Percentiles rank a stretch among this genome's conserved stretches.
phyloP scores from a whole-genome alignment of 2,797 vertebrate genomes.

The Corythornis leucogaster region DNA sequence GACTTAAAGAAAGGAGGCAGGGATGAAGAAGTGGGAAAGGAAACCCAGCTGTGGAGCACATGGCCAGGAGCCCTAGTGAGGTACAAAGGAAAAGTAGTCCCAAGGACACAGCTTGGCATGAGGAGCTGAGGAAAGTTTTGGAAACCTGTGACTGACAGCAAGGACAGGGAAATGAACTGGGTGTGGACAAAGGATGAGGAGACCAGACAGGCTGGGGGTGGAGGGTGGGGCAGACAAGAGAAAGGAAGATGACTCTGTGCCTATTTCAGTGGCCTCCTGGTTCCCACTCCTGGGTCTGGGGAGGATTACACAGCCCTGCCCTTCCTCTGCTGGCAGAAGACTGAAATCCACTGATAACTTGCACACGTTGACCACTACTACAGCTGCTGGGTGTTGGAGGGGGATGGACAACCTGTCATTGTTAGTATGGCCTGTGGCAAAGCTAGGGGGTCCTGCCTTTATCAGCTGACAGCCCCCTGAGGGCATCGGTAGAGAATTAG shows the following conservation, averaged over 20 bases:
- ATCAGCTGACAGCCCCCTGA: background rate
- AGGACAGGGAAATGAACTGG: slow-evolving; percentile 45
- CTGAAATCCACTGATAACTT: background rate
- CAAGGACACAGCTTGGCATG: slow-evolving; percentile 11
- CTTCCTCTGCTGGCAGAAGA: background rate
- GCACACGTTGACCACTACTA: background rate
- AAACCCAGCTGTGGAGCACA: background rate
- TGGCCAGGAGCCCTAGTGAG: background rate
- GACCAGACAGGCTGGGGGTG: slow-evolving; percentile 50
- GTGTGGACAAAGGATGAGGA: slow-evolving; percentile 47
- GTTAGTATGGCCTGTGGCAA: background rate
- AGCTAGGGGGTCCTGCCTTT: background rate
- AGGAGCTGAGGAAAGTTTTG: slow-evolving; percentile 48
- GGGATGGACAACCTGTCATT: background rate
- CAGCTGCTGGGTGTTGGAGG: fast-evolving
- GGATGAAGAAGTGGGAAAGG: slow-evolving; percentile 4
- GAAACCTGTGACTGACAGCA: slow-evolving; percentile 54
- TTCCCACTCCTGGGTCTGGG: slow-evolving; percentile 14
- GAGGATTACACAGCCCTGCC: slow-evolving; percentile 35
- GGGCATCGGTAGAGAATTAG: background rate
- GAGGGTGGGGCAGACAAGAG: slow-evolving; percentile 48
- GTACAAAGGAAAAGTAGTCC: slow-evolving; percentile 16
- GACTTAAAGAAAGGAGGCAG: background rate
- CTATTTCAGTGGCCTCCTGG: slow-evolving; percentile 49
- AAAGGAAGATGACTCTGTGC: slow-evolving; percentile 60